Evolutionary conservation across 2,113 vertebrate genomes (phyloP).

Genomic region (Charadrius vociferus): DNA sequence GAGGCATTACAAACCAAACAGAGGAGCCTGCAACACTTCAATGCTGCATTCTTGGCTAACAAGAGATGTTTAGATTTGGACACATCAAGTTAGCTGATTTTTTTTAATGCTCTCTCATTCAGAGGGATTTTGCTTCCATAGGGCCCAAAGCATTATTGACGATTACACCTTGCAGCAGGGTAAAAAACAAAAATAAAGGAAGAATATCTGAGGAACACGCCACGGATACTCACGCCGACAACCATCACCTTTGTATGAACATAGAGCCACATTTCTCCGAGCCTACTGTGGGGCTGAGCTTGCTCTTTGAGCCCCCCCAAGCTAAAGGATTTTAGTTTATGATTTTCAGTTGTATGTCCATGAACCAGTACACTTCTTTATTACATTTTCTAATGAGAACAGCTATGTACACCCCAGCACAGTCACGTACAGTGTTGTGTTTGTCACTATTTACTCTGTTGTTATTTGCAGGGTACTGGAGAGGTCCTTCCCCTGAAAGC

Average conservation of each 20-base stretch:
- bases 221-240: neutral
- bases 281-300: rapidly evolving
- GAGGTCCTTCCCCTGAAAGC: neutral
- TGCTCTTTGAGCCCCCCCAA: neutral
- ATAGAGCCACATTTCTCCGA: neutral
- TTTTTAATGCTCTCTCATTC: neutral
- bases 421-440: neutral
- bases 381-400: neutral
- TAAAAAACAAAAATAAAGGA: neutral
- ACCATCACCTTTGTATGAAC: neutral
- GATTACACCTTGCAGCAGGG: neutral
- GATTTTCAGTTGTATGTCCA: neutral
- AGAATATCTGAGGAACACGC: neutral
- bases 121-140: neutral
- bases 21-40: neutral
- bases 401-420: rapidly evolving
- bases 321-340: neutral
- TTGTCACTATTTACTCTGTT: neutral
- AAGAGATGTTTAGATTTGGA: neutral
- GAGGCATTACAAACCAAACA: neutral
- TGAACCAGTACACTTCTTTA: neutral
- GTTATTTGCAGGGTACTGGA: neutral
- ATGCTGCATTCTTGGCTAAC: neutral
- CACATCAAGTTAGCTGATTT: neutral
- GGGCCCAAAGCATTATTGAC: neutral